Evolutionary conservation across 2,888 invertebrate genomes (phyloP), one percentile per base, ranked within the genome.

Genomic region (Campoletis raptor): DNA sequence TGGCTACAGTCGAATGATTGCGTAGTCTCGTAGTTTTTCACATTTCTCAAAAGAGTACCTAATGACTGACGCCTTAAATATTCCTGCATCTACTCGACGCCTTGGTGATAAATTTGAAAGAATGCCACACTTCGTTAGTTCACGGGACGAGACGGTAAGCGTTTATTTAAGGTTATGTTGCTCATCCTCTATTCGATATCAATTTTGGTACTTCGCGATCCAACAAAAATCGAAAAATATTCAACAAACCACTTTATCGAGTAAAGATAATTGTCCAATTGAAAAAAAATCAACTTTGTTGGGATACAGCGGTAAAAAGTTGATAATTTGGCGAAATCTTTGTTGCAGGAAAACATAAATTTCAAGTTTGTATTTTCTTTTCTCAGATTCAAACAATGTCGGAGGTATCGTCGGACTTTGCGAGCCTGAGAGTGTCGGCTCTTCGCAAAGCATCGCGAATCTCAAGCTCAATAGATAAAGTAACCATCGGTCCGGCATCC

Each of bases 371-470:
- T 10, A 12, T 54, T 36, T 4, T 52, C 61, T 45, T 12, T 30
- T 10, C 21, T 15, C 30, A 89, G 89, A 40, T 48, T 66, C 79
- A 78, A 70, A 87, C 88, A 40, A 88, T 93, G 89, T 91, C 90
- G 37, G 91, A 93, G 36, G 89, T 94, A n/a, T 88, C 91, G 21
- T 91, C 91, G 21, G 93, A 93, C 66, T 94, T 96, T 90, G 95
- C 95, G 81, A 95, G 95, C 89, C 92, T 96, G 70, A 95, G 96
- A 89, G 94, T 96, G 84, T 96, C 96, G 4, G 96, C 96, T 7
- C 92, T 96, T 37, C 95, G 95, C 54, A 96, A 96, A 92, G 96
- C 96, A 5, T 95, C 95, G 24, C 94, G 94, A 90, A 95, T 96
- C 40, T 95, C 95, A 85, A 94, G 95, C 3, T 90, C 93, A 52